A percentile compares a stretch with the other conserved stretches of the same genome.
phyloP scores from a whole-genome alignment of 2,888 invertebrate genomes.

The Acleris laterana region DNA sequence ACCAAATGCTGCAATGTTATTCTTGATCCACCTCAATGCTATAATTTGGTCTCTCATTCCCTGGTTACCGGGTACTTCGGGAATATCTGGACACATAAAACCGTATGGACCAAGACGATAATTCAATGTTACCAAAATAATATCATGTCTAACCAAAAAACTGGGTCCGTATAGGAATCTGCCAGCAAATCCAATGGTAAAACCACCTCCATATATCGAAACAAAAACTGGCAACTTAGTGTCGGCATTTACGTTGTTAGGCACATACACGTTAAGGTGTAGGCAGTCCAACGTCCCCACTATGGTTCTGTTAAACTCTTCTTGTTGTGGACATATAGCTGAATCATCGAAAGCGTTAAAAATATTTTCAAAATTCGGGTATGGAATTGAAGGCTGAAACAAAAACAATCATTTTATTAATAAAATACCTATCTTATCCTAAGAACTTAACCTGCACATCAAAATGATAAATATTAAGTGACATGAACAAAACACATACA shows the following conservation, averaged over 20 bases:
- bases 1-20: slow-evolving; percentile 37
- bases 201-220: slow-evolving; percentile 70
- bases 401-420: neutral
- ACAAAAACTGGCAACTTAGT: slow-evolving; percentile 59
- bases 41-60: slow-evolving; percentile 38
- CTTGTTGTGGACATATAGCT: slow-evolving; percentile 55
- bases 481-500: too few relatives aligned
- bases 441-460: too few relatives aligned
- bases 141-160: slow-evolving; percentile 54
- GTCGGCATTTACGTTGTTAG: slow-evolving; percentile 48
- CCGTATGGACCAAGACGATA: slow-evolving; percentile 36
- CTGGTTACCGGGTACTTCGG: slow-evolving; percentile 37
- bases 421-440: too few relatives aligned
- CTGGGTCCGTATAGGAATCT: slow-evolving; percentile 52
- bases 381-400: slow-evolving; percentile 50
- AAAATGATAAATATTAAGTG: too few relatives aligned
- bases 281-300: slow-evolving; percentile 81
- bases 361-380: slow-evolving; percentile 47
- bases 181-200: slow-evolving; percentile 55
- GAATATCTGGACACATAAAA: slow-evolving; percentile 31
- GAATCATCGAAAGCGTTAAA: slow-evolving; percentile 55
- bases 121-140: slow-evolving; percentile 52
- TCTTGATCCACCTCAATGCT: slow-evolving; percentile 35
- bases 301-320: slow-evolving; percentile 44
- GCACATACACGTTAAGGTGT: slow-evolving; percentile 85